Conservation (phyloP, 35 echinoderm and acorn worm genomes). For the Ophiothrix spiculata region DNA sequence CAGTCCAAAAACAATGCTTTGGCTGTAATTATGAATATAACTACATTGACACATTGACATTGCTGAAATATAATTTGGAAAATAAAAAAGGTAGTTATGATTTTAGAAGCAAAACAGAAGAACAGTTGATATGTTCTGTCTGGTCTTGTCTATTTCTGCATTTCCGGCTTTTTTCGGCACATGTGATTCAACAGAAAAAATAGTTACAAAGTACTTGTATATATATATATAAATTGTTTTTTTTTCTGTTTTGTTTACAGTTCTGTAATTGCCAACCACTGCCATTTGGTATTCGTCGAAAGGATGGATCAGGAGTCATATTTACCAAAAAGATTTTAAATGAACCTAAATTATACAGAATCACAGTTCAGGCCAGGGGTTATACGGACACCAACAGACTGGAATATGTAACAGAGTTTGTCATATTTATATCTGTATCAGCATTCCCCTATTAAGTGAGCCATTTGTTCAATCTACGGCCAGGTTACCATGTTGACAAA, state of each 20-base stretch:
- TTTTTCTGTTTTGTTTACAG: not conserved
- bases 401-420: not conserved
- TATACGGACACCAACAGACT: not conserved
- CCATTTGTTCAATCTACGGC: too few species aligned
- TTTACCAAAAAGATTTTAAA: slow-evolving; percentile 6
- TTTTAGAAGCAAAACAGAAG: not conserved
- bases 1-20: too few species aligned
- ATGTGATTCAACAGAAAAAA: not conserved
- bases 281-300: slow-evolving; percentile 7
- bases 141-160: not conserved
- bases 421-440: not conserved
- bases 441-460: too few species aligned
- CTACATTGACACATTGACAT: too few species aligned
- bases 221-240: not conserved
- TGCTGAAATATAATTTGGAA: not conserved
- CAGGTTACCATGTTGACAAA: too few species aligned
- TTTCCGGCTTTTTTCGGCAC: not conserved
- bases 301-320: not conserved
- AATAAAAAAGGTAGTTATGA: not conserved
- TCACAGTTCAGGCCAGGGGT: slow-evolving; percentile 1
- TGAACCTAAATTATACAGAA: slow-evolving; percentile 16
- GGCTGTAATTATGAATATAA: too few species aligned
- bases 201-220: not conserved
- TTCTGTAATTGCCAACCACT: slow-evolving; percentile 14
- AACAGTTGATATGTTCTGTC: too few species aligned